Base-by-base conservation (phyloP, 1,140 invertebrate species). In the Physella acuta region DNA sequence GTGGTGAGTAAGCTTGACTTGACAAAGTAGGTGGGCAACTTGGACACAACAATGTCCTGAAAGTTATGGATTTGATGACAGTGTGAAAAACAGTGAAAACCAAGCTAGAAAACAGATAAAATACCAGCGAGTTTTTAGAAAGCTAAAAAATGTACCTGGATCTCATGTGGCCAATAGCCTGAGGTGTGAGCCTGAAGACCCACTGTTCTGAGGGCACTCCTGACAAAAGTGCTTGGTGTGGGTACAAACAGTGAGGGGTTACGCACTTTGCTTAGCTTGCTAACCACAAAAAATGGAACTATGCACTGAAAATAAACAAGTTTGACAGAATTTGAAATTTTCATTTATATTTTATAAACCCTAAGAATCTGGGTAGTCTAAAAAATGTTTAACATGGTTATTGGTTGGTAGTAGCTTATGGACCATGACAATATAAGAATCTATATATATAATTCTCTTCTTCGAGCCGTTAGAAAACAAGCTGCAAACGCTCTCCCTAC, bases 261-360 rank as follows among this genome's bases (percentile, higher is more conserved):
- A 39, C 89, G 89, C 66, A 97, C 92, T 78, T 92, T 92, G 26
- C 92, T 92, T 94, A 98, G 94, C 76, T 96, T 97, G 0, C 94
- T 94, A 3, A 93, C 92, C 0, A 98, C 94, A 76, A 92, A 94
- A 28, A 92, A 94, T 0, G 95, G 95, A 55, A 91, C 82, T 1
- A 97, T 86, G 79, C 92, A 92, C 86, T 98, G 93, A 3, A 95
- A 87, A 20, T 8, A 44, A 44, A 44, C 39, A 44, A n/a, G n/a
- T n/a, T n/a, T n/a, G n/a, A n/a, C n/a, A n/a, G n/a, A n/a, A n/a
- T n/a, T n/a, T n/a, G n/a, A n/a, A n/a, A n/a, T n/a, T n/a, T n/a
- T n/a, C n/a, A n/a, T n/a, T n/a, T n/a, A n/a, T n/a, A n/a, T n/a
- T n/a, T n/a, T n/a, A n/a, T n/a, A n/a, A n/a, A n/a, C n/a, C n/a